Evolutionary conservation across 2,888 invertebrate species (phyloP).

Genomic region (Bhutanitis thaidina): DNA sequence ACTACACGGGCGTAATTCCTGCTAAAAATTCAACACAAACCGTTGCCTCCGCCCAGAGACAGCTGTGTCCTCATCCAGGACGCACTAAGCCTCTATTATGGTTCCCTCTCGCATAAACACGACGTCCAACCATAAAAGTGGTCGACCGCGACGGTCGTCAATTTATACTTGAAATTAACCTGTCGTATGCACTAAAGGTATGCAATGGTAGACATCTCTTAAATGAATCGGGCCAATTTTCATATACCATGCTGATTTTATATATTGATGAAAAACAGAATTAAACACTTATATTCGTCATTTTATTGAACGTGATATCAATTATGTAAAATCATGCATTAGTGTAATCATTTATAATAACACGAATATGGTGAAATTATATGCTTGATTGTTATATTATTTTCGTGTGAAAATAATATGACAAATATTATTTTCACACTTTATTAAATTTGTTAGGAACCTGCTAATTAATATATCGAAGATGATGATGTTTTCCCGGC

Average conservation of each 20-base stretch:
- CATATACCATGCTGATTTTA: slow-evolving; percentile 39
- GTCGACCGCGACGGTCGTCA: slow-evolving; percentile 50
- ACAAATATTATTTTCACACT: no score
- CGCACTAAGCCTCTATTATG: slow-evolving; percentile 59
- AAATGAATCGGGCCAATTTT: slow-evolving; percentile 50
- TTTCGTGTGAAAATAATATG: no score
- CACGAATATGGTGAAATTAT: no score
- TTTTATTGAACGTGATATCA: no score
- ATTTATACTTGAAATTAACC: slow-evolving; percentile 76
- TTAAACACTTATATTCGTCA: slow-evolving; percentile 17
- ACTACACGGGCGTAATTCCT: slow-evolving; percentile 30
- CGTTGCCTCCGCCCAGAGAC: slow-evolving; percentile 59
- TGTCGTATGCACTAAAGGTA: slow-evolving; percentile 65
- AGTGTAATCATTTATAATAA: no score
- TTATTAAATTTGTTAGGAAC: no score
- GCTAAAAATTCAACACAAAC: slow-evolving; percentile 58
- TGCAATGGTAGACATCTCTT: slow-evolving; percentile 37
- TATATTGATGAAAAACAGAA: slow-evolving; percentile 33
- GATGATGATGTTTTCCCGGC: no score
- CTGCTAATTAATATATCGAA: no score
- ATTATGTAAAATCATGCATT: not conserved
- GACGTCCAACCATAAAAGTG: slow-evolving; percentile 51
- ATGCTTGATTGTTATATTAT: no score
- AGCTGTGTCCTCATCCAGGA: slow-evolving; percentile 53
- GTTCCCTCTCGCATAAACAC: slow-evolving; percentile 48